A percentile compares a stretch with the other conserved stretches of the same genome.
phyloP scores from a whole-genome alignment of 2,888 invertebrate genomes.

The Tetrapedia diversipes region DNA sequence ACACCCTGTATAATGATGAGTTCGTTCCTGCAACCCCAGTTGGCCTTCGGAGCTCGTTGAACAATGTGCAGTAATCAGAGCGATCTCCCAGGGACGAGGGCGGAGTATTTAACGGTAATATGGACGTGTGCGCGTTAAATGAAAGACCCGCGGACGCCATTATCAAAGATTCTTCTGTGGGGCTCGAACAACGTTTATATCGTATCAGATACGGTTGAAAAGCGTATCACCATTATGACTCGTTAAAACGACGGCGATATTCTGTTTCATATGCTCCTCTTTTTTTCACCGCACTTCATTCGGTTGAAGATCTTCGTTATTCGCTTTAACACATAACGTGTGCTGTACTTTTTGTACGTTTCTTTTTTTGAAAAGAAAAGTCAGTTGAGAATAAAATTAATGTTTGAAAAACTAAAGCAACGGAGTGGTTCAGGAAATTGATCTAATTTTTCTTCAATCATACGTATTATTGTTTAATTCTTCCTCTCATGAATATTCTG shows the following conservation, averaged over 20 bases:
- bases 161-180: neutral
- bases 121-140: neutral
- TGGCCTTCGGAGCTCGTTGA: constrained; percentile 11
- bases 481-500: too few relatives aligned
- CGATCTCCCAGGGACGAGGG: constrained; percentile 31
- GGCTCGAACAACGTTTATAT: neutral
- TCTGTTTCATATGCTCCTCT: too few relatives aligned
- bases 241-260: neutral
- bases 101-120: constrained; percentile 41
- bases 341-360: too few relatives aligned
- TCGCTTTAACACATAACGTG: too few relatives aligned
- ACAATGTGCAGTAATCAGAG: constrained; percentile 47
- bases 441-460: too few relatives aligned
- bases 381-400: too few relatives aligned
- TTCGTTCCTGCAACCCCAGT: constrained; percentile 8
- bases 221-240: neutral
- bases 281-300: too few relatives aligned
- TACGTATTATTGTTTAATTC: too few relatives aligned
- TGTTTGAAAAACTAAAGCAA: too few relatives aligned
- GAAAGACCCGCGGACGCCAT: neutral
- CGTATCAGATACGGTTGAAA: neutral
- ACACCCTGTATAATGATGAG: too few relatives aligned
- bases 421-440: too few relatives aligned
- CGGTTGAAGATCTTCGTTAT: neutral
- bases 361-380: too few relatives aligned